phyloP scores from a whole-genome alignment of 2,888 invertebrate genomes.

The Helicoverpa assulta region DNA sequence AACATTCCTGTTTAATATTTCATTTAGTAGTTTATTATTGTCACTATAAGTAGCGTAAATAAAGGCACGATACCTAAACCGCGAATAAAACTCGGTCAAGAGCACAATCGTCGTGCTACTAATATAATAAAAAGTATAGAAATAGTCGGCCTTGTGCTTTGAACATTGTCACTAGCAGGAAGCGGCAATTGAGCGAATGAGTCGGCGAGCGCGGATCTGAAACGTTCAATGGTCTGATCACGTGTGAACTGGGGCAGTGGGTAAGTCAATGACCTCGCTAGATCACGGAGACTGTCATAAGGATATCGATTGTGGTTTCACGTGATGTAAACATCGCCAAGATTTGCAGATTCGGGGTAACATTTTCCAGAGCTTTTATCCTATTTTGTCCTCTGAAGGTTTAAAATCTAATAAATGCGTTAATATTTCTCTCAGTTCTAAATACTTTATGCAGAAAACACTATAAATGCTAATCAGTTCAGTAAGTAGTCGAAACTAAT shows the following conservation, averaged over 20 bases:
- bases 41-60: conserved; percentile 5
- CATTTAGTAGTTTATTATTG: background rate
- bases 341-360: background rate
- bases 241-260: conserved; percentile 86
- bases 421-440: background rate
- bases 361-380: background rate
- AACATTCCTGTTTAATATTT: conserved; percentile 11
- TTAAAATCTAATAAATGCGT: background rate
- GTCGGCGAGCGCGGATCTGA: conserved; percentile 75
- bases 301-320: conserved; percentile 51
- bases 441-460: no score
- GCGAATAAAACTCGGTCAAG: conserved; percentile 60
- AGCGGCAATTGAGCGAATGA: conserved; percentile 83
- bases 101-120: conserved; percentile 29
- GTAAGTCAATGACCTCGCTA: conserved; percentile 75
- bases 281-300: conserved; percentile 58
- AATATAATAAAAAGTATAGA: conserved; percentile 52
- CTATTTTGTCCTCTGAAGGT: no score
- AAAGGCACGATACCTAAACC: background rate
- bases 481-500: background rate
- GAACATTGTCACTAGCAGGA: conserved; percentile 81
- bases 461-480: background rate
- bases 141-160: conserved; percentile 77
- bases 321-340: background rate
- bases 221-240: conserved; percentile 80